Base-by-base conservation (phyloP, 1,140 invertebrate genomes). In the Apis florea region DNA sequence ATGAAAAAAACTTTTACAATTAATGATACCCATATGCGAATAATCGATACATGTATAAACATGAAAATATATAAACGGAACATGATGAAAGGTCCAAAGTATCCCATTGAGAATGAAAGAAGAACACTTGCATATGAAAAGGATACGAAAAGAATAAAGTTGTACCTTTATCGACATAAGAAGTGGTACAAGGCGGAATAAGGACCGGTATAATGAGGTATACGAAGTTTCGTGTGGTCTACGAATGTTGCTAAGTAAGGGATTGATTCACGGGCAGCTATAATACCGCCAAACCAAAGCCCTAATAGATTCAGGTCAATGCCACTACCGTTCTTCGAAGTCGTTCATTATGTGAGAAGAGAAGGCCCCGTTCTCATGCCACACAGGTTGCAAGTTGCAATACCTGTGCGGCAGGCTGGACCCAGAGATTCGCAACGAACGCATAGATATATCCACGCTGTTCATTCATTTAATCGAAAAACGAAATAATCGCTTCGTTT, bases 291-390 rank as follows among this genome's bases (percentile, higher is more conserved):
- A 89, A 90, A 89, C 88, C 89, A 84, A 83, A 89, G 77, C 68
- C 85, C 79, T 83, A 87, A 87, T 84, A 87, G 88, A 86, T 90
- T 90, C 84, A 87, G 86, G 89, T 90, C 89, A 89, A 88, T 85
- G 89, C 88, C 85, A 90, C 86, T 86, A 86, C 79, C 80, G 78
- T 89, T 89, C 82, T 86, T 80, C 85, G 87, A 86, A 89, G 84
- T 85, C 87, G 87, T 88, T 88, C 79, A 88, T 88, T 88, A 88
- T 87, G 83, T 87, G 80, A 79, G 86, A 88, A 88, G 86, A 85
- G 83, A 75, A 81, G 79, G 67, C 77, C 86, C 75, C 67, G 85
- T 88, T 88, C 83, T 83, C 80, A 87, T 87, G 86, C 86, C 86
- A 87, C 85, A 87, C 86, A 87, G 82, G 86, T 87, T 83, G 86